Evolutionary conservation across 1,140 invertebrate species (phyloP).

Genomic region (Rhopalosiphum maidis): DNA sequence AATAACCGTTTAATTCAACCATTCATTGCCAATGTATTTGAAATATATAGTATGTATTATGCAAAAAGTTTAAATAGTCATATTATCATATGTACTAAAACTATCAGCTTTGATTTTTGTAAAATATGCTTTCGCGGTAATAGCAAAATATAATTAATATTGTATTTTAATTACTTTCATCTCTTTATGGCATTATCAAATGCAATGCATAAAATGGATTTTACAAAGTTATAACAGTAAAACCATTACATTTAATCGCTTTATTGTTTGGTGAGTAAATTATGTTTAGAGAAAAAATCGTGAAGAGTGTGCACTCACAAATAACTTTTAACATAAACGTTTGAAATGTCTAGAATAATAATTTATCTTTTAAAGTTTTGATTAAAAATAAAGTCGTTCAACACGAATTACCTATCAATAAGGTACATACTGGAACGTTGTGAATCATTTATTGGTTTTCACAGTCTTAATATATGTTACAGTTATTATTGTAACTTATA

Average conservation of each 20-base stretch:
- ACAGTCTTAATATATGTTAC: not conserved
- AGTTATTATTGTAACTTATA: not conserved
- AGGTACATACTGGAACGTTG: not conserved
- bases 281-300: not conserved
- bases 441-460: not conserved
- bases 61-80: not conserved
- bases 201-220: not conserved
- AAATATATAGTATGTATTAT: not conserved
- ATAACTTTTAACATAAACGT: not conserved
- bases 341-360: not conserved
- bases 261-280: not conserved
- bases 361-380: not conserved
- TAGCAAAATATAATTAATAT: not conserved
- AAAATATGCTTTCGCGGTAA: not conserved
- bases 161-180: not conserved
- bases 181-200: not conserved
- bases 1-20: too few species aligned
- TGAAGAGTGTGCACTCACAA: not conserved
- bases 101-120: not conserved
- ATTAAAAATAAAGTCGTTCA: not conserved
- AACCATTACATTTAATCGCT: not conserved
- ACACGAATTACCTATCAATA: not conserved
- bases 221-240: not conserved
- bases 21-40: not conserved
- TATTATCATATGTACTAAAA: not conserved